A percentile compares a stretch with the other conserved stretches of the same genome.
These are phyloP conservation scores for Bicyclus anynana DNA, from an alignment of 1,140 invertebrate genomes.

Conservation along the genomic window DNA sequence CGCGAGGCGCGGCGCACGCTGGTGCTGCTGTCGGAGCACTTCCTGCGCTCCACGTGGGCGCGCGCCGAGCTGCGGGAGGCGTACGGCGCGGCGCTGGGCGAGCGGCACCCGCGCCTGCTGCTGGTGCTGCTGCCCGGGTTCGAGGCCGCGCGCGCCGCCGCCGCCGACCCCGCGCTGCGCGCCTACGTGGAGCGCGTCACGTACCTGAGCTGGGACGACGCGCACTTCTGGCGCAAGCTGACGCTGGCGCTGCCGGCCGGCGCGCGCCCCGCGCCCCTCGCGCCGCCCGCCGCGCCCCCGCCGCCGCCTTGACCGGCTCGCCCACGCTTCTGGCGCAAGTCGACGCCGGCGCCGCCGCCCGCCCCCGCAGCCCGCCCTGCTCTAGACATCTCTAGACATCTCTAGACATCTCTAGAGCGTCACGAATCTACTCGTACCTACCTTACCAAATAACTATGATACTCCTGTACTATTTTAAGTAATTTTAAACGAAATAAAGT, in stretches of 20 bases:
- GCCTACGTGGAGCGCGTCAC: constrained; percentile 38
- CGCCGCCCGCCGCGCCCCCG: constrained; percentile 1
- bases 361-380: neutral
- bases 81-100: constrained; percentile 86
- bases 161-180: constrained; percentile 68
- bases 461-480: no score
- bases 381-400: no score
- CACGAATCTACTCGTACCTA: no score
- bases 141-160: constrained; percentile 40
- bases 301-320: neutral
- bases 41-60: constrained; percentile 90
- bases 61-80: constrained; percentile 90
- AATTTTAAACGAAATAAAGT: no score
- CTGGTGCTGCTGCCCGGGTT: constrained; percentile 87
- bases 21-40: constrained; percentile 89
- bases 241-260: constrained; percentile 30
- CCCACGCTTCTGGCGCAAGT: no score
- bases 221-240: constrained; percentile 38
- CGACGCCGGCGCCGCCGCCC: no score
- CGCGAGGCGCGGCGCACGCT: constrained; percentile 88
- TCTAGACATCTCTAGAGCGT: no score
- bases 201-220: constrained; percentile 43
- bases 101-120: constrained; percentile 83
- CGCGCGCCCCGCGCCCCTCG: neutral
- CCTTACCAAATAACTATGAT: no score